Base-by-base conservation (phyloP, 2,797 vertebrate genomes). In the Lates japonicus region DNA sequence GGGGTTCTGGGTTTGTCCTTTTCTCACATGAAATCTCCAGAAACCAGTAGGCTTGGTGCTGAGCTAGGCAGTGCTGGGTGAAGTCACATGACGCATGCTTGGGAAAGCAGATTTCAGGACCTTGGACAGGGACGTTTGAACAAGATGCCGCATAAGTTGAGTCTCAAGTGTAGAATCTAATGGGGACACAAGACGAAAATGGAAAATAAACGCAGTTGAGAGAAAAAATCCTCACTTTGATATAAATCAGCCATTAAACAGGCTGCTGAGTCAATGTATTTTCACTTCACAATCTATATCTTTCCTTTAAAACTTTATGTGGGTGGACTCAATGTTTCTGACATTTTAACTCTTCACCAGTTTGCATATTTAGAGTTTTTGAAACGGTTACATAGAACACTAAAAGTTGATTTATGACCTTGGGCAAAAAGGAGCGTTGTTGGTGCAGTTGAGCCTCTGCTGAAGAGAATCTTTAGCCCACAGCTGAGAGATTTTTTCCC, bases 81-180 rank as follows among this genome's bases (percentile, higher is more conserved):
- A 80, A 90, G 93, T 96, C 96, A 97, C 93, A 89, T 96, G 95
- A 95, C 90, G 90, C 82, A 60, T 81, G 81, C 83, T 91, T 87
- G 69, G 83, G 86, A 82, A 90, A 81, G 86, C 93, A 84, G 83
- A 87, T 93, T 94, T 96, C 93, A 92, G 94, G 74, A 93, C 95
- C 93, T 86, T 89, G 93, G 95, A 95, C 95, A 94, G 94, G 70
- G 88, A 88, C 80, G 87, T 68, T 83, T 82, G 71, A 65, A 72
- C 76, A 76, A 81, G 78, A 87, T 84, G 88, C 87, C 60, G 84
- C 87, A 80, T 37, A 72, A 90, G 78, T 90, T 83, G 49, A 63
- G 70, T 80, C 76, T 44, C 25, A 16, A 17, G 44, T 7, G 5
- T 2, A 17, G 35, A 42, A 20, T 12, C 25, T 31, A n/a, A n/a